phyloP scores from a whole-genome alignment of 2,797 vertebrate species.

The Myoxocephalus aenaeus region DNA sequence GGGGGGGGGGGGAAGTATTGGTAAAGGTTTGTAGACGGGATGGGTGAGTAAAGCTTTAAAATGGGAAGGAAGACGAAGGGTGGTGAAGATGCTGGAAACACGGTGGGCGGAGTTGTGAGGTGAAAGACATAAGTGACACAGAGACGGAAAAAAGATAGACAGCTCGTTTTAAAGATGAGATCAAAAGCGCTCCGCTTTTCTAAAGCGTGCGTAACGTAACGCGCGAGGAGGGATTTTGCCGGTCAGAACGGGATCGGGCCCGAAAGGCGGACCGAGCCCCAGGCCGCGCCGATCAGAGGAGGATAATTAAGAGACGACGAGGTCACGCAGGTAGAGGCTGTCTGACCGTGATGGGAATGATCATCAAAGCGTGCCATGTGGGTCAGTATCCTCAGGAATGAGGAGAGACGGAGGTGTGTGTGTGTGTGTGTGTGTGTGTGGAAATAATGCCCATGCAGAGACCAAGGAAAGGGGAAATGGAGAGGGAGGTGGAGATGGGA shows the following conservation, averaged over 20 bases:
- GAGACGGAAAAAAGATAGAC: slow-evolving; percentile 13
- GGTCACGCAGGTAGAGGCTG: slow-evolving; percentile 69
- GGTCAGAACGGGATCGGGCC: no score
- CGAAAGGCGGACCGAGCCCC: slow-evolving; percentile 18
- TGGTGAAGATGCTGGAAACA: slow-evolving; percentile 23
- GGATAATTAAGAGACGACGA: slow-evolving; percentile 74
- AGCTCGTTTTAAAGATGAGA: slow-evolving; percentile 52
- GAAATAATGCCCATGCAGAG: slow-evolving; percentile 55
- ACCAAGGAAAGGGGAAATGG: slow-evolving; percentile 24
- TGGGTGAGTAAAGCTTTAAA: slow-evolving; percentile 11
- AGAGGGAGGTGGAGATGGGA: slow-evolving; percentile 46
- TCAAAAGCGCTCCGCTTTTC: slow-evolving; percentile 64
- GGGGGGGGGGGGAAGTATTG: background rate
- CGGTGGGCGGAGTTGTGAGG: slow-evolving; percentile 31
- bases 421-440: background rate
- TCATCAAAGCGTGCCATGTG: slow-evolving; percentile 71
- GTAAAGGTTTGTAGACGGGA: background rate
- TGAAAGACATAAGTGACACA: slow-evolving; percentile 20
- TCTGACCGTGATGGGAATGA: slow-evolving; percentile 66
- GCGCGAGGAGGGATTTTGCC: slow-evolving; percentile 31
- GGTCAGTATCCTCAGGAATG: slow-evolving; percentile 58
- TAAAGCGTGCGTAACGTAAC: slow-evolving; percentile 59
- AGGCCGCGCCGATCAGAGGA: slow-evolving; percentile 61
- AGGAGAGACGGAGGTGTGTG: slow-evolving; percentile 11
- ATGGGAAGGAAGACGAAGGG: slow-evolving; percentile 9